Base-by-base conservation (phyloP, 1,140 invertebrate species). In the Drosophila subobscura region DNA sequence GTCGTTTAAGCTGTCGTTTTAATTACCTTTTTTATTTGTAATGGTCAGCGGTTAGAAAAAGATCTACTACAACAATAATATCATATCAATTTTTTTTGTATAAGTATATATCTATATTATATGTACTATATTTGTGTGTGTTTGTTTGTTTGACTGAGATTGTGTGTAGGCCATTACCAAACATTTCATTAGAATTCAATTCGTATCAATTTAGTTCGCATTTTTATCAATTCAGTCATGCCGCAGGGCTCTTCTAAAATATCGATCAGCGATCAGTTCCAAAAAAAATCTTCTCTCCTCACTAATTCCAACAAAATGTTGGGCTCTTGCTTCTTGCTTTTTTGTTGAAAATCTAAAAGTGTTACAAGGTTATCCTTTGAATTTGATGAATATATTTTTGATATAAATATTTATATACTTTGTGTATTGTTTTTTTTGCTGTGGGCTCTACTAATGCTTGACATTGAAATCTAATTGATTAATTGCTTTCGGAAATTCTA, bases 11-110 rank as follows among this genome's bases (percentile, higher is more conserved):
- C 81, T 57, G 51, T 71, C 44, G 42, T 45, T 56, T 49, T 59
- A 42, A 51, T 58, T 72, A 47, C 66, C 52, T 42, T 54, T 42
- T 54, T 46, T 40, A 51, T 57, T 60, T 41, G 66, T 33, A 60
- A 52, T 67, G 68, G 61, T 77, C 64, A 57, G 55, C 58, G 63
- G 25, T 79, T 81, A 86, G 75, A 77, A 86, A 86, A 77, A 81
- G 81, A 81, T 64, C 78, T 86, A 86, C 83, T 88, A 78, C 85
- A 86, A 86, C 81, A 86, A 78, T 86, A 68, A 75, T 85, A 81
- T 86, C 65, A 70, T 74, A 71, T 72, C 57, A 61, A 52, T 56
- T 63, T 75, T 56, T 56, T 56, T 47, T 55, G 44, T 47, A 46
- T 47, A 7, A 40, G 37, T 63, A 50, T 53, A 29, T 72, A 23